Conservation (phyloP, 2,797 vertebrate genomes). For the Rallus crepitans region DNA sequence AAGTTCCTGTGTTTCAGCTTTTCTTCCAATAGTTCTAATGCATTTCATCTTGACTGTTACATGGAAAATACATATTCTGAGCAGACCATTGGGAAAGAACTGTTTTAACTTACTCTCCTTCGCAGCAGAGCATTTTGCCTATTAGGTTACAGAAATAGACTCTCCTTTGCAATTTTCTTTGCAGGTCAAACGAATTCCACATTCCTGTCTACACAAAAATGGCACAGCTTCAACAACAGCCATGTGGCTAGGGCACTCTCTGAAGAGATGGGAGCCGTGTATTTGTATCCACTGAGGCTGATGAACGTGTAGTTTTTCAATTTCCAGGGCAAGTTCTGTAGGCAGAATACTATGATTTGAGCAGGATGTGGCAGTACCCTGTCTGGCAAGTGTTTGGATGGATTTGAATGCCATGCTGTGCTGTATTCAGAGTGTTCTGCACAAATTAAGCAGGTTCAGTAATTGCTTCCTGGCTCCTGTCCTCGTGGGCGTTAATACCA, state of each 20-base stretch:
- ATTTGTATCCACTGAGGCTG: not conserved
- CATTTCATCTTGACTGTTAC: constrained; percentile 1
- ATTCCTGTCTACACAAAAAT: constrained; percentile 19
- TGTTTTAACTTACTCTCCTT: not conserved
- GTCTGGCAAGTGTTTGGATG: not conserved
- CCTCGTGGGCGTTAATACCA: not conserved
- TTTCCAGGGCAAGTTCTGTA: not conserved
- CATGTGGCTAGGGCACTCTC: not conserved
- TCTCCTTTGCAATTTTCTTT: constrained; percentile 21
- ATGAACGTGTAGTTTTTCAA: not conserved
- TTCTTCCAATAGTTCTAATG: not conserved
- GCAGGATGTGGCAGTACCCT: not conserved
- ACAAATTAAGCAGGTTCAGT: not conserved
- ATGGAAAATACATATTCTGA: constrained; percentile 36
- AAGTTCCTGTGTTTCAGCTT: not conserved
- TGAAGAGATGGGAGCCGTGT: not conserved
- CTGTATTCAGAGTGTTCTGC: not conserved
- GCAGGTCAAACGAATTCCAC: constrained; percentile 22
- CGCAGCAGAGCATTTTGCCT: constrained; percentile 16
- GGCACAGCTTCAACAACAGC: constrained; percentile 11
- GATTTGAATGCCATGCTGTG: not conserved
- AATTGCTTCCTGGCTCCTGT: not conserved
- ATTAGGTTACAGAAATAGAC: constrained; percentile 47
- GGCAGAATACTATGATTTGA: not conserved
- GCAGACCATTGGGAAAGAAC: not conserved